Evolutionary conservation across 2,797 vertebrate genomes (phyloP).

Genomic region (Thunnus albacares): DNA sequence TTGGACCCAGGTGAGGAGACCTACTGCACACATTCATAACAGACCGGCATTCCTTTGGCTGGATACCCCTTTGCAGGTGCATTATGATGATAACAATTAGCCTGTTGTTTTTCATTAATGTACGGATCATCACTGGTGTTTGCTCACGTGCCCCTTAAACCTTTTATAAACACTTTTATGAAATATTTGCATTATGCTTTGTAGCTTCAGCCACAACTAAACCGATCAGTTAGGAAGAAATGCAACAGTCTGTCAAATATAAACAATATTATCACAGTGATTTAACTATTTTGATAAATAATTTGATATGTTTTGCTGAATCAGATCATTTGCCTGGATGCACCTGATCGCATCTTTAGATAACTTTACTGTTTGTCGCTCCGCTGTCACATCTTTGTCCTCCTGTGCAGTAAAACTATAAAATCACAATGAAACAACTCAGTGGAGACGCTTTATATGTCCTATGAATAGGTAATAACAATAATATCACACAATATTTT

Average conservation of each 20-base stretch:
- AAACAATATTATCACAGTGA: not conserved
- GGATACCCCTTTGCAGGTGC: not conserved
- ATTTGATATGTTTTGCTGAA: not conserved
- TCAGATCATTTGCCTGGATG: constrained; percentile 9
- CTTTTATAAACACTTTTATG: not conserved
- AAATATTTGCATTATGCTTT: constrained; percentile 11
- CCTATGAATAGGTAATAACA: not conserved
- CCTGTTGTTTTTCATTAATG: constrained; percentile 6
- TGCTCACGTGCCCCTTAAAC: not conserved
- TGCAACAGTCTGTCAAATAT: not conserved
- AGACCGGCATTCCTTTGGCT: not conserved
- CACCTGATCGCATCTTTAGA: not conserved
- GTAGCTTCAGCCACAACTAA: not conserved
- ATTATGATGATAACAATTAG: constrained; percentile 13
- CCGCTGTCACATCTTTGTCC: not conserved
- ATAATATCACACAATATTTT: not conserved
- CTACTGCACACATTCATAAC: too few relatives aligned
- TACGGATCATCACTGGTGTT: constrained; percentile 21
- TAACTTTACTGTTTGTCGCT: not conserved
- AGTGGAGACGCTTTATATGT: not conserved
- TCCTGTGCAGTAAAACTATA: not conserved
- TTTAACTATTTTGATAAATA: not conserved
- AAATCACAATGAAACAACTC: constrained; percentile 8
- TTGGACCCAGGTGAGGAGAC: not conserved
- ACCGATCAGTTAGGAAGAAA: not conserved